These are phyloP conservation scores for Colius striatus DNA, from an alignment of 2,113 vertebrate species.

Conservation along the genomic window DNA sequence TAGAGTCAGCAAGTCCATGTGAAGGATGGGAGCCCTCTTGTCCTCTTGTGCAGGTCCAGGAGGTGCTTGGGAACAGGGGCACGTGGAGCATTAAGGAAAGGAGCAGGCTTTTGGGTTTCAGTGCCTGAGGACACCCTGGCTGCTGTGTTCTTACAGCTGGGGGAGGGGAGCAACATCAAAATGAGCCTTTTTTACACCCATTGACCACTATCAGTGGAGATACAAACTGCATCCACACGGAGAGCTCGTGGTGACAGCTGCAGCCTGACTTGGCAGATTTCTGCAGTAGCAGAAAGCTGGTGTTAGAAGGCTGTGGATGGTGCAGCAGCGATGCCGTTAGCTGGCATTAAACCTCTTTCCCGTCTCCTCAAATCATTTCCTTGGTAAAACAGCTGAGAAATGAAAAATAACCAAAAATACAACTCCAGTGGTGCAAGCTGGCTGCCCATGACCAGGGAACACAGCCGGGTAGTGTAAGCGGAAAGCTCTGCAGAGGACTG, in stretches of 20 bases:
- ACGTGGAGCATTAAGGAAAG: neutral
- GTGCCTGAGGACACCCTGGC: neutral
- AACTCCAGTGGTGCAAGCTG: too few relatives aligned
- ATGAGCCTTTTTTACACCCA: neutral
- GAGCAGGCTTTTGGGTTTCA: neutral
- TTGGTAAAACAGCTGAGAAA: neutral
- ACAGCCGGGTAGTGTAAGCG: neutral
- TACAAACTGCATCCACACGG: neutral
- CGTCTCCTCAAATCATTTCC: neutral
- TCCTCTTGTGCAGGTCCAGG: neutral
- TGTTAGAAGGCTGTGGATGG: neutral
- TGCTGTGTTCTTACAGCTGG: neutral
- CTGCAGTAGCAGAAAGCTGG: neutral
- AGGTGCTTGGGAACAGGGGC: neutral
- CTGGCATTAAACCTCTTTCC: neutral
- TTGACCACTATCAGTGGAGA: neutral
- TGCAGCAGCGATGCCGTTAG: fast-evolving
- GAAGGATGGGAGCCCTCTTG: neutral
- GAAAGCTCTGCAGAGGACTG: neutral
- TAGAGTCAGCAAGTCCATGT: fast-evolving
- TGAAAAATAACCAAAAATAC: neutral
- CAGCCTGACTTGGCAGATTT: too few relatives aligned
- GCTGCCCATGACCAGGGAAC: neutral
- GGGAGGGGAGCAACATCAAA: neutral
- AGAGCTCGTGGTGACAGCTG: neutral